Evolutionary conservation across 2,797 vertebrate species (phyloP).

Genomic region (Liparis tanakae): DNA sequence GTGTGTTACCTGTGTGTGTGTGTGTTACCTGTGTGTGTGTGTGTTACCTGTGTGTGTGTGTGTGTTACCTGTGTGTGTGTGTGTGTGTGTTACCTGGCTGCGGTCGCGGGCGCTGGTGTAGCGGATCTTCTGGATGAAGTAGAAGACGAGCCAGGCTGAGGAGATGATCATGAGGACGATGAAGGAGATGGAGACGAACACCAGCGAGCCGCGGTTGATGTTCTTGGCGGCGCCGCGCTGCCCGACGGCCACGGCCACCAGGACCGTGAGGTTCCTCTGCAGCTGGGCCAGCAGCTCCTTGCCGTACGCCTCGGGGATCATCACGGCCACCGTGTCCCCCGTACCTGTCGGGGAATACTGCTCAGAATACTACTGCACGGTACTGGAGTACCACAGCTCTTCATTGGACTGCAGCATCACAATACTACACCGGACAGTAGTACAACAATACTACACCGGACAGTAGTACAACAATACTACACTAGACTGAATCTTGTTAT

Average conservation of each 20-base stretch:
- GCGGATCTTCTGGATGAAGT: slow-evolving; percentile 98
- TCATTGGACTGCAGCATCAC: neutral
- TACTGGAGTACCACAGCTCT: neutral
- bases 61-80: no score
- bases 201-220: slow-evolving; percentile 92
- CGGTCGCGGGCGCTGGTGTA: slow-evolving; percentile 92
- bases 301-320: slow-evolving; percentile 94
- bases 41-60: no score
- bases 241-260: slow-evolving; percentile 91
- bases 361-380: no score
- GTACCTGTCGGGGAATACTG: no score
- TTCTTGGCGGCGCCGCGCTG: slow-evolving; percentile 87
- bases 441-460: neutral
- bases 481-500: no score
- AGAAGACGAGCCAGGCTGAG: slow-evolving; percentile 98
- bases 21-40: no score
- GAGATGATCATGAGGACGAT: slow-evolving; percentile 98
- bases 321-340: slow-evolving; percentile 94
- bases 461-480: no score
- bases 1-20: no score
- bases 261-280: slow-evolving; percentile 93
- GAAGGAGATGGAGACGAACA: slow-evolving; percentile 98
- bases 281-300: slow-evolving; percentile 93
- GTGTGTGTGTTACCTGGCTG: slow-evolving; percentile 93
- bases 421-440: neutral